Evolutionary conservation across 2,888 invertebrate genomes (phyloP).

Genomic region (Metallyticus violacea): DNA sequence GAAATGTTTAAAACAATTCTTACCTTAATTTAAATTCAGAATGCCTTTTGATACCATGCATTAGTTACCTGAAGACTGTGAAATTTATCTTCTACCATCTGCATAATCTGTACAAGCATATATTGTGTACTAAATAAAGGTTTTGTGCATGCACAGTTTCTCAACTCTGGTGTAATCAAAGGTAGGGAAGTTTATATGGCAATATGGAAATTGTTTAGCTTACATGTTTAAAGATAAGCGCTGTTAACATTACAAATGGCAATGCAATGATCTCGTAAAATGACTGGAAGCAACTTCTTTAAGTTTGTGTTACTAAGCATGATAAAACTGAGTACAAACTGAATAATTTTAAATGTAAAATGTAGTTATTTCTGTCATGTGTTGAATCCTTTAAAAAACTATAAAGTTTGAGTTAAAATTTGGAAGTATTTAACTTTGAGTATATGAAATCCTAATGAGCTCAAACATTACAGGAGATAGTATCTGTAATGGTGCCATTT

Average conservation of each 20-base stretch:
- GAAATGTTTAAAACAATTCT: too few relatives aligned
- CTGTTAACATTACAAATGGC: not conserved
- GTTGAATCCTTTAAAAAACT: not conserved
- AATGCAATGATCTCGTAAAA: constrained; percentile 1
- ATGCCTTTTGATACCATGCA: too few relatives aligned
- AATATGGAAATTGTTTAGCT: constrained; percentile 5
- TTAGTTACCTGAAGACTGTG: too few relatives aligned
- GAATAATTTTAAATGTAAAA: not conserved
- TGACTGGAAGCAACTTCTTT: not conserved
- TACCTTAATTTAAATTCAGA: too few relatives aligned
- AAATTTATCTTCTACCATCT: too few relatives aligned
- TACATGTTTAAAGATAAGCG: constrained; percentile 8
- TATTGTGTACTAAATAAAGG: too few relatives aligned
- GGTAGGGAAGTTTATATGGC: not conserved
- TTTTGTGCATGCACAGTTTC: not conserved
- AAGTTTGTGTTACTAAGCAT: not conserved
- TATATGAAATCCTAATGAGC: not conserved
- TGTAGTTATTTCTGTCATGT: not conserved
- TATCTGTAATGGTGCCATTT: not conserved
- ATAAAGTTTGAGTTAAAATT: not conserved
- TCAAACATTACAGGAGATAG: not conserved
- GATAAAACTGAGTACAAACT: not conserved
- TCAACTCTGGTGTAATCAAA: not conserved
- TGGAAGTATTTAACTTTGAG: not conserved
- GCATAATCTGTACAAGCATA: too few relatives aligned